A percentile compares a stretch with the other conserved stretches of the same genome.
Evolutionary conservation across 2,113 vertebrate species (phyloP).

Genomic region (Grallaria varia): DNA sequence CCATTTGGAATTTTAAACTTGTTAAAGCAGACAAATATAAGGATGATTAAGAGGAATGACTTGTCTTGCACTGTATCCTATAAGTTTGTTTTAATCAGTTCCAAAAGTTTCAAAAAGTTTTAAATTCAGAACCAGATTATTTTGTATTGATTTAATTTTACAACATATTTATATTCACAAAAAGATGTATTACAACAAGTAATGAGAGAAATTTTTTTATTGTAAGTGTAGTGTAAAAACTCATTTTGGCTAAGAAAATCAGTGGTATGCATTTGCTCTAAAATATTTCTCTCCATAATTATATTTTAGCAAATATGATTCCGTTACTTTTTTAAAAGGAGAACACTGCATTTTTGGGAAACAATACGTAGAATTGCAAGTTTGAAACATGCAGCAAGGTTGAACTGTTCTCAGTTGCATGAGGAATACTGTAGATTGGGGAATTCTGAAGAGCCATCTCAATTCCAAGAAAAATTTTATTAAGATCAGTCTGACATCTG

Average conservation of each 20-base stretch:
- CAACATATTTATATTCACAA: neutral
- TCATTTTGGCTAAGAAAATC: neutral
- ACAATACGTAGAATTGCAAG: neutral
- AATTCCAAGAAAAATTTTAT: neutral
- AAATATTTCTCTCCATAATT: neutral
- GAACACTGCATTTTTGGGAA: neutral
- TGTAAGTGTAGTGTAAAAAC: neutral
- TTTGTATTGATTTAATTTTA: neutral
- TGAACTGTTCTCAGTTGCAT: neutral
- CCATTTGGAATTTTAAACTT: neutral
- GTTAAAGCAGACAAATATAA: neutral
- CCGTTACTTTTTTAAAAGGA: neutral
- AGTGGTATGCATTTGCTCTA: neutral
- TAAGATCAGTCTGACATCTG: neutral
- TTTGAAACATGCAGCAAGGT: neutral
- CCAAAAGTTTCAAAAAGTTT: neutral
- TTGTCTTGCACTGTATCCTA: neutral
- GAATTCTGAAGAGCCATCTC: neutral
- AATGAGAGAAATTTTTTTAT: neutral
- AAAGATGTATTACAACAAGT: neutral
- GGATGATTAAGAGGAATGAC: neutral
- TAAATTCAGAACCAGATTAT: neutral
- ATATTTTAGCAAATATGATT: neutral
- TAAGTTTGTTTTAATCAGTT: neutral
- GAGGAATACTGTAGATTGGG: neutral